Conservation (phyloP, 2,888 invertebrate genomes). For the Synergus laeviventris region DNA sequence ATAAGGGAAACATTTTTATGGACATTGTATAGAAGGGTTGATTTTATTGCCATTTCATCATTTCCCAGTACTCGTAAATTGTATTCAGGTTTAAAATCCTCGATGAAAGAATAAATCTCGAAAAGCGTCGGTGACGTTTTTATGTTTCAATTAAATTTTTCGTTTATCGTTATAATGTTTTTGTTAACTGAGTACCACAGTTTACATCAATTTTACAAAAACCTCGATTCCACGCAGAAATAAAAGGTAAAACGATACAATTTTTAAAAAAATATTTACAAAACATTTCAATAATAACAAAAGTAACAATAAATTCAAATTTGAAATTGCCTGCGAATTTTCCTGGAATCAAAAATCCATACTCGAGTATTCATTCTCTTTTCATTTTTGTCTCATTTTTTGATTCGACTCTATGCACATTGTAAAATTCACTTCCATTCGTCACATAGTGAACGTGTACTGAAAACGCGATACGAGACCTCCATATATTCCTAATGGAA, state of each 20-base stretch:
- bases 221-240: conserved; percentile 11
- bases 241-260: no score
- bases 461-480: conserved; percentile 60
- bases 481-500: conserved; percentile 63
- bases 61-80: conserved; percentile 5
- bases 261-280: no score
- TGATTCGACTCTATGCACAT: conserved; percentile 46
- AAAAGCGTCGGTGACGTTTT: conserved; percentile 4
- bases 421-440: conserved; percentile 53
- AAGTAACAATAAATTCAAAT: no score
- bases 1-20: neutral
- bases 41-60: conserved; percentile 19
- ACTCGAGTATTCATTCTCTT: no score
- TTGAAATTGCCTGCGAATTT: no score
- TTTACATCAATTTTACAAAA: conserved; percentile 10
- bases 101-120: neutral
- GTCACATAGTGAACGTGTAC: conserved; percentile 64
- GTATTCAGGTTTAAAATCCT: neutral
- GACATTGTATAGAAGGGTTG: neutral
- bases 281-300: no score
- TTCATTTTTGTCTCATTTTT: conserved; percentile 32
- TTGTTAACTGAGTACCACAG: neutral
- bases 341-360: no score
- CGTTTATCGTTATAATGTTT: neutral
- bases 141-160: conserved; percentile 12